Conservation (phyloP, 2,888 invertebrate species). For the Himalopsyche anomala region DNA sequence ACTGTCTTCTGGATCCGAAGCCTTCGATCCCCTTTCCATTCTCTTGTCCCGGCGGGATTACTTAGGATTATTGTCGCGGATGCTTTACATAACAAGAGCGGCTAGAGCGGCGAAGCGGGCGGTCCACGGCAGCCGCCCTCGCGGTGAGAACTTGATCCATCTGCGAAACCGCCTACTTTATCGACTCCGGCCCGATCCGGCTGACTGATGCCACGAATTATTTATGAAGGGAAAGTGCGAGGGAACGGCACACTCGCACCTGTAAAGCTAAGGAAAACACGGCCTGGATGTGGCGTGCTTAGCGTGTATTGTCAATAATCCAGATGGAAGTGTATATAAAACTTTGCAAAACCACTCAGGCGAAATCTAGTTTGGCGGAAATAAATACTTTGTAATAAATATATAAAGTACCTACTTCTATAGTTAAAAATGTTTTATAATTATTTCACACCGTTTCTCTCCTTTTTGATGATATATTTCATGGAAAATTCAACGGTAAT, state of each 20-base stretch:
- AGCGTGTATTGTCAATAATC: no score
- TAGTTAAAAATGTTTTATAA: no score
- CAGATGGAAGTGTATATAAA: no score
- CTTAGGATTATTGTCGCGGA: constrained; percentile 59
- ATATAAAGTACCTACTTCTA: no score
- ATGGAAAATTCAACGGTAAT: no score
- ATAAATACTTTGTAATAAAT: no score
- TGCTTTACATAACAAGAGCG: constrained; percentile 59
- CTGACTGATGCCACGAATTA: constrained; percentile 43
- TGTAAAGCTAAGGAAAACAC: not conserved
- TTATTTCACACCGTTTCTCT: no score
- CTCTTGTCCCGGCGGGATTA: constrained; percentile 52
- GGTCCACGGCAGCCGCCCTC: constrained; percentile 44
- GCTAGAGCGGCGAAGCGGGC: constrained; percentile 41
- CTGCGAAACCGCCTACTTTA: constrained; percentile 43
- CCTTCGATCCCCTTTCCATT: constrained; percentile 36
- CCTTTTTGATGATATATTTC: no score
- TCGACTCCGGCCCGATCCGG: constrained; percentile 32
- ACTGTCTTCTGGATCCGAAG: not conserved
- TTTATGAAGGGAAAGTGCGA: constrained; percentile 38
- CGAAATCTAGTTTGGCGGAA: no score
- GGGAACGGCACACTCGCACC: constrained; percentile 3
- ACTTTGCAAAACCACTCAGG: no score
- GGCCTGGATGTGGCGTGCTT: not conserved
- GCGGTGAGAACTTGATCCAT: constrained; percentile 53